These are phyloP conservation scores for Drosophila saltans DNA, from an alignment of 1,140 invertebrate species.

Conservation along the genomic window DNA sequence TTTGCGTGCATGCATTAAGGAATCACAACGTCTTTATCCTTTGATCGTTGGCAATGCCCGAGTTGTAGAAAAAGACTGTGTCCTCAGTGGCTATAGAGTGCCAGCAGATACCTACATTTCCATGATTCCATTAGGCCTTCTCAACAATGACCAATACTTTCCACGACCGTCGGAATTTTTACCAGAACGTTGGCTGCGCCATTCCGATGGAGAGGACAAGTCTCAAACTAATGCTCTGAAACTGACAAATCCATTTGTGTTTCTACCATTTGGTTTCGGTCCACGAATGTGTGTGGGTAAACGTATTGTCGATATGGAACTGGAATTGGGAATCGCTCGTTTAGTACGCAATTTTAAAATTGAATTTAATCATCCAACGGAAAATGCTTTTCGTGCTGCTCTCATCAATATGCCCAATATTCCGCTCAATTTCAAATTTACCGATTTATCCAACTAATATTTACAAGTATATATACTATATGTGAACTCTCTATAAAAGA, in stretches of 20 bases:
- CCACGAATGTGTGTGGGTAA: slow-evolving; percentile 85
- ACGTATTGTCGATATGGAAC: slow-evolving; percentile 89
- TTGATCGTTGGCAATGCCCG: slow-evolving; percentile 84
- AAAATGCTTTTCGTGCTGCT: slow-evolving; percentile 61
- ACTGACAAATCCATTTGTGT: slow-evolving; percentile 85
- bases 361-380: slow-evolving; percentile 83
- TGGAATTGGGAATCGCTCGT: slow-evolving; percentile 86
- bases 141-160: slow-evolving; percentile 84
- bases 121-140: slow-evolving; percentile 83
- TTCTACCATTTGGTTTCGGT: slow-evolving; percentile 87
- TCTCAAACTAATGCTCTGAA: slow-evolving; percentile 69
- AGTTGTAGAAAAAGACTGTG: slow-evolving; percentile 84
- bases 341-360: slow-evolving; percentile 85
- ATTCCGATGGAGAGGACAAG: slow-evolving; percentile 9
- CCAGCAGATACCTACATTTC: slow-evolving; percentile 86
- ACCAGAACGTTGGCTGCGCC: slow-evolving; percentile 86
- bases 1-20: slow-evolving; percentile 87
- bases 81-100: slow-evolving; percentile 85
- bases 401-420: slow-evolving; percentile 68
- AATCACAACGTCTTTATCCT: slow-evolving; percentile 85
- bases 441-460: slow-evolving; percentile 49
- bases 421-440: slow-evolving; percentile 76
- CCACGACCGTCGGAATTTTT: slow-evolving; percentile 84
- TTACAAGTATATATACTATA: background rate
- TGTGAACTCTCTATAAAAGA: background rate